Percentiles rank a stretch among this genome's conserved stretches.
phyloP scores from a whole-genome alignment of 2,797 vertebrate species.

The Enoplosus armatus region DNA sequence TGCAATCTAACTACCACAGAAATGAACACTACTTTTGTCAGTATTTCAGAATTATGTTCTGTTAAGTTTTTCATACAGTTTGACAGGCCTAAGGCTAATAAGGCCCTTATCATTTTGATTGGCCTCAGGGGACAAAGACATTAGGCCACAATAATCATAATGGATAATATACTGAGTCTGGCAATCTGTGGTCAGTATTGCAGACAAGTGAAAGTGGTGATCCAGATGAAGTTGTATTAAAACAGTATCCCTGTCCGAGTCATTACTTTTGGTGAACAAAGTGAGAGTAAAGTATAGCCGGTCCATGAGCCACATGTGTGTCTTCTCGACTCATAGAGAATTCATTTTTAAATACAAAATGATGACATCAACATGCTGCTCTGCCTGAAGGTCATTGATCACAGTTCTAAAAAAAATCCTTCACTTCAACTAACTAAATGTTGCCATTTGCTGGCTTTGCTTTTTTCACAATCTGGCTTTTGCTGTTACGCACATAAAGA shows the following conservation, averaged over 20 bases:
- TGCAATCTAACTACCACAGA: slow-evolving; percentile 4
- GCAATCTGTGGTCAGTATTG: slow-evolving; percentile 40
- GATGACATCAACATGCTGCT: slow-evolving; percentile 10
- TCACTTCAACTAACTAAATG: slow-evolving; percentile 9
- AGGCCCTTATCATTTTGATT: neutral
- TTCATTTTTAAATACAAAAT: neutral
- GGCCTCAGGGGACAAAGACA: slow-evolving; percentile 4
- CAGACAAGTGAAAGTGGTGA: slow-evolving; percentile 42
- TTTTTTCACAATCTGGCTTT: slow-evolving; percentile 32
- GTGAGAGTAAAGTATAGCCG: slow-evolving; percentile 30
- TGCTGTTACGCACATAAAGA: slow-evolving; percentile 4
- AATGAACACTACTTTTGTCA: slow-evolving; percentile 3
- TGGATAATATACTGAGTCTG: slow-evolving; percentile 9
- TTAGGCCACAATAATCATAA: neutral
- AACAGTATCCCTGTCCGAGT: slow-evolving; percentile 1
- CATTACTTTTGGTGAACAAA: slow-evolving; percentile 36
- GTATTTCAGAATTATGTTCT: slow-evolving; percentile 2
- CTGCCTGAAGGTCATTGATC: slow-evolving; percentile 12
- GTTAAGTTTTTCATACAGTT: neutral
- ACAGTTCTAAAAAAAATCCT: slow-evolving; percentile 1
- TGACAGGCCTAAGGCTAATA: neutral
- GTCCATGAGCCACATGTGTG: slow-evolving; percentile 1
- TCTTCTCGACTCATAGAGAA: neutral
- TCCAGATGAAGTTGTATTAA: slow-evolving; percentile 23
- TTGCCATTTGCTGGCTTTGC: slow-evolving; percentile 21